A percentile compares a stretch with the other conserved stretches of the same genome.
Evolutionary conservation across 2,113 vertebrate species (phyloP).

Genomic region (Catharus bicknelli): DNA sequence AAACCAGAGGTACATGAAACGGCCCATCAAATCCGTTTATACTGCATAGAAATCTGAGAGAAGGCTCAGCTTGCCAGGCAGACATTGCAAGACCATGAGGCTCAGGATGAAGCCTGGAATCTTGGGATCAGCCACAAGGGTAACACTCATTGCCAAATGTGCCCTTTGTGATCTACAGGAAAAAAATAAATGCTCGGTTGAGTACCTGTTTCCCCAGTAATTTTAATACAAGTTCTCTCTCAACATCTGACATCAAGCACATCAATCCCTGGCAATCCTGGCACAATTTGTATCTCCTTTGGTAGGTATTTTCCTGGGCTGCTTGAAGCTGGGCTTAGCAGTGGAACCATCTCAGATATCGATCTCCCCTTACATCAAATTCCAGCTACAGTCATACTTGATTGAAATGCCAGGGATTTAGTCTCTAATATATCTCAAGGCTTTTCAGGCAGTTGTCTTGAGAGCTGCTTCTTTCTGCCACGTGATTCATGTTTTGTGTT

Average conservation of each 20-base stretch:
- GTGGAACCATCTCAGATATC: background rate
- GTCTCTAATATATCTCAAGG: background rate
- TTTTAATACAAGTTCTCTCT: background rate
- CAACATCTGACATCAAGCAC: background rate
- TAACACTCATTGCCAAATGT: rapidly evolving
- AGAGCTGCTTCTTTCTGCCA: background rate
- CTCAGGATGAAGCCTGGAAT: background rate
- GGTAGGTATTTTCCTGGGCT: background rate
- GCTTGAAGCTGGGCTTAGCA: background rate
- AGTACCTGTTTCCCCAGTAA: background rate
- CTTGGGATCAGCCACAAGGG: background rate
- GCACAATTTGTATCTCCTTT: background rate
- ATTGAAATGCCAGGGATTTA: background rate
- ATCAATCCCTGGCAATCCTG: background rate
- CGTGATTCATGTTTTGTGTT: background rate
- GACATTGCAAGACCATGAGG: rapidly evolving
- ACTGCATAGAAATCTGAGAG: background rate
- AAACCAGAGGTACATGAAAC: background rate
- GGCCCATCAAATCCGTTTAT: background rate
- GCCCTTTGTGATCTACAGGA: background rate
- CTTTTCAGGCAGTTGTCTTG: background rate
- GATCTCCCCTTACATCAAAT: background rate
- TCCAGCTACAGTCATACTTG: background rate
- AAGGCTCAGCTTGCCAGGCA: background rate
- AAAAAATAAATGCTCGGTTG: background rate